Base-by-base conservation (phyloP, 2,797 vertebrate species). In the Chaenodraco wilsoni region DNA sequence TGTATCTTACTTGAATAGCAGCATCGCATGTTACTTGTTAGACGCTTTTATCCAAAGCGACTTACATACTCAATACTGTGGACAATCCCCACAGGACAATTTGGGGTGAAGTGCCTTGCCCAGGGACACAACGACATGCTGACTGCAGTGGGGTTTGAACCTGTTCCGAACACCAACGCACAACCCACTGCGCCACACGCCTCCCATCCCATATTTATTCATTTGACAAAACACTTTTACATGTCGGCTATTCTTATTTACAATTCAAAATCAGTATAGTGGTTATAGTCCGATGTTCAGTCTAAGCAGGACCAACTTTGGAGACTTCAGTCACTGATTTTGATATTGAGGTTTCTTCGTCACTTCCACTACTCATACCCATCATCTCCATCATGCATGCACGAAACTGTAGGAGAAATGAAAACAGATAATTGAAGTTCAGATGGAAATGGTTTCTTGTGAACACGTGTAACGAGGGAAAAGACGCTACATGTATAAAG, bases 311-410 rank as follows among this genome's bases (percentile, higher is more conserved):
- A 0, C 69, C 85, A 21, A 92, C 93, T 69, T 93, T 93, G 65
- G 94, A 93, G 71, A 95, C 91, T 88, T 95, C 93, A 46, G 93
- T 94, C 70, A 92, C 86, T 56, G 93, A 92, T 19, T 52, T 44
- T 23, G 86, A 50, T 85, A 87, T 11, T 8, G 93, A 90, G 21
- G 75, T 62, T 5, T 89, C 69, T 15, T 95, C 93, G 0, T 94
- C 94, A 49, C 88, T 90, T 19, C 66, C 86, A 12, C 66, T 85
- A 12, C 85, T 85, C 83, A 92, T 94, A 41, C 92, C 93, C 48
- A 95, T 45, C 84, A 94, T 76, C 65, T 68, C 82, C 86, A 93
- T 77, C 89, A 95, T 94, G 75, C 93, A 94, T 52, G 87, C 87
- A 17, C 93, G 88, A 87, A 95, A 95, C 94, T 94, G 92, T 63